Evolutionary conservation across 2,113 vertebrate species (phyloP), one percentile per base, ranked within the genome.

Genomic region (Tichodroma muraria): DNA sequence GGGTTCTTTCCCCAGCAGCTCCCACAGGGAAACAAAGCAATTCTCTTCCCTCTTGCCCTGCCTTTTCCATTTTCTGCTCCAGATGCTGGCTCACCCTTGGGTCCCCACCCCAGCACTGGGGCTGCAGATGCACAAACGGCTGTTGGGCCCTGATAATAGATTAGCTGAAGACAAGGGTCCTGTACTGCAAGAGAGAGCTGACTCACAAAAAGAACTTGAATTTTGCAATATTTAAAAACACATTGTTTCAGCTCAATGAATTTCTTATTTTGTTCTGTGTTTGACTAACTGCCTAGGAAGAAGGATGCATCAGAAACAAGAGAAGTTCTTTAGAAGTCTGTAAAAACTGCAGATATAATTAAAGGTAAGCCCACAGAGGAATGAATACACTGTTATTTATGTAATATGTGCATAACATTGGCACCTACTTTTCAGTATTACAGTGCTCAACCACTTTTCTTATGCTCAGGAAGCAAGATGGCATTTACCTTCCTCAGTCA

Each of bases 71-170:
- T 81, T 91, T 88, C 68, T 73, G 71, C 45, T 53, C 25, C 50
- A 52, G 38, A 64, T 1, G 3, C 40, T 2, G 11, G 35, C 50
- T 88, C 42, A 37, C 35, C 64, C 60, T 25, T 49, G 64, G 76
- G 72, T 44, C 88, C 50, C 88, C 83, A 80, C 42, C 73, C 54
- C 80, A 80, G 90, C 31, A 15, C 35, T 6, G 19, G 27, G 40
- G 25, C 64, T 68, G 87, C 1, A 1, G 79, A 44, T 82, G 79
- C 63, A 85, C 27, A 16, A 84, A 53, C 33, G 0, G 47, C 92
- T 96, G 95, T 44, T 56, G 56, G 52, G 59, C 28, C 19, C 80
- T 78, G 95, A 96, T 96, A 96, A 75, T 25, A 95, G 88, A 92
- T 88, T 25, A 92, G 83, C 72, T 71, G 80, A 70, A 95, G 79